Conservation (phyloP, 2,888 invertebrate species). For the Thymelicus lineola region DNA sequence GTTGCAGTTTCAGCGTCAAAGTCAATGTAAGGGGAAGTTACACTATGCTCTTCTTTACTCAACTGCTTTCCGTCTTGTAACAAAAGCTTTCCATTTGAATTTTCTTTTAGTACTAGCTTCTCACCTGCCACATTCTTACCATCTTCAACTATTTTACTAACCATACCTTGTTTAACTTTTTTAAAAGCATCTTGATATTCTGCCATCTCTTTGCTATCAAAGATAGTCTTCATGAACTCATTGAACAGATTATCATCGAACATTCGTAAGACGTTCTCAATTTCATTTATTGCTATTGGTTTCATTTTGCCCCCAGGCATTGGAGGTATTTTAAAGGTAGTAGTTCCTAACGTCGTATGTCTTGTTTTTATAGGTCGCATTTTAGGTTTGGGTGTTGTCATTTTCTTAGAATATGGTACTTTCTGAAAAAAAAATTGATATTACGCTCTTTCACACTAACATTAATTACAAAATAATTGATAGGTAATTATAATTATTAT, state of each 20-base stretch:
- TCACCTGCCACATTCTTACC: not conserved
- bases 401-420: constrained; percentile 45
- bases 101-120: not conserved
- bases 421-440: constrained; percentile 49
- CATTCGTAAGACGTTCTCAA: constrained; percentile 47
- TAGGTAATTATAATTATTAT: too few species aligned
- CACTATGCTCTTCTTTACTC: not conserved
- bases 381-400: constrained; percentile 48
- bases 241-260: constrained; percentile 52
- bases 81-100: not conserved
- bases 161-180: constrained; percentile 20
- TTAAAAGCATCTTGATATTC: constrained; percentile 44
- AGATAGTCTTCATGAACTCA: constrained; percentile 59
- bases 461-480: too few species aligned
- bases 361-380: constrained; percentile 19
- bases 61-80: constrained; percentile 1
- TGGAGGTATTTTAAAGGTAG: constrained; percentile 54
- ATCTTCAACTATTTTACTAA: not conserved
- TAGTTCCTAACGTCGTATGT: constrained; percentile 30
- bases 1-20: constrained; percentile 13
- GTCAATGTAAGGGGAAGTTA: constrained; percentile 6
- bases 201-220: constrained; percentile 55
- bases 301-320: constrained; percentile 40
- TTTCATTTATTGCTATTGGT: constrained; percentile 44
- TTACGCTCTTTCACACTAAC: too few species aligned